Conservation (phyloP, 1,140 invertebrate genomes). For the Whitmania pigra region DNA sequence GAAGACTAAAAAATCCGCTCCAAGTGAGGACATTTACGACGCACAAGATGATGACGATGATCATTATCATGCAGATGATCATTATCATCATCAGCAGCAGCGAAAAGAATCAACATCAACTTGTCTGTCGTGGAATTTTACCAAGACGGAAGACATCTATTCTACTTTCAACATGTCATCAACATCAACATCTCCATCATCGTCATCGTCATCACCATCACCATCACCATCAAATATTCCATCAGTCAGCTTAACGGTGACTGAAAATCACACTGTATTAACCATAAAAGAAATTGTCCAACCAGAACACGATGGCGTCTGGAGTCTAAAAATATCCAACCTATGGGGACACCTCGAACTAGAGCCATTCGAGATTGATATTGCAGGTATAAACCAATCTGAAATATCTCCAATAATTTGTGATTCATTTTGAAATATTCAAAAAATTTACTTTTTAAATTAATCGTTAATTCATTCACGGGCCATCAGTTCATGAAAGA, state of each 20-base stretch:
- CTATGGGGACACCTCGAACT: background rate
- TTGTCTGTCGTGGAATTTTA: background rate
- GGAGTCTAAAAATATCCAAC: background rate
- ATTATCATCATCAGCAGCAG: background rate
- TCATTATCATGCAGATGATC: background rate
- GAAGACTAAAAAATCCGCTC: background rate
- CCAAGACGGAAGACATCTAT: background rate
- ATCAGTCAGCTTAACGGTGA: background rate
- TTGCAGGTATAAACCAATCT: slow-evolving; percentile 5
- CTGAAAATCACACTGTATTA: background rate
- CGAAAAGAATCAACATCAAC: background rate
- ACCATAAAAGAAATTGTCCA: too few species aligned
- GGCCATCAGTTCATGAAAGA: background rate
- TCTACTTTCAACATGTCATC: background rate
- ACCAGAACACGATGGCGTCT: background rate
- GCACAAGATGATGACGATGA: background rate
- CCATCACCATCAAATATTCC: background rate
- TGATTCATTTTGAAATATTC: background rate
- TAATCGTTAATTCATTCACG: background rate
- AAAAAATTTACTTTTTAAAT: background rate
- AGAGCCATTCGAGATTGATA: background rate
- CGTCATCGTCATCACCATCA: background rate
- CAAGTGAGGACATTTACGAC: background rate
- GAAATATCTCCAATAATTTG: background rate
- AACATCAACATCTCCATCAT: background rate